Percentiles rank a stretch among this genome's conserved stretches.
Conservation (phyloP, 1,140 invertebrate genomes). For the Triops cancriformis region DNA sequence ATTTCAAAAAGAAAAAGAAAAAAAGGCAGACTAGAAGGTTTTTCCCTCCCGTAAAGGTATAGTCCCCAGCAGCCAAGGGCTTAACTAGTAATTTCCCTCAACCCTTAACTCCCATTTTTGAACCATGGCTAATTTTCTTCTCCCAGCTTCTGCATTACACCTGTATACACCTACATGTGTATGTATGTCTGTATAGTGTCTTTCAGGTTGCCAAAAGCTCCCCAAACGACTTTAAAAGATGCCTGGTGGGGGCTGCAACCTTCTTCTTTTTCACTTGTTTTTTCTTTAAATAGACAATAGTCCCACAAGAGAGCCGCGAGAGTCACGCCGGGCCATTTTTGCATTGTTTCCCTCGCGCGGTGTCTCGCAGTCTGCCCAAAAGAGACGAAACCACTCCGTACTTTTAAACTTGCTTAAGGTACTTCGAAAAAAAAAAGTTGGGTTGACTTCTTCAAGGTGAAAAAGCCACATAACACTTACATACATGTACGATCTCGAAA, state of each 20-base stretch:
- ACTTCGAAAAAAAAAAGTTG: too few species aligned
- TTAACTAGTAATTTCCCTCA: not conserved
- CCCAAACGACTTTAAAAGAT: not conserved
- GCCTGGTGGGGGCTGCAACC: not conserved
- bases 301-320: not conserved
- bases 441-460: not conserved
- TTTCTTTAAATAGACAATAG: not conserved
- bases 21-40: not conserved
- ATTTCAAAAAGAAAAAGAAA: not conserved
- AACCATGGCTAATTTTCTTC: not conserved
- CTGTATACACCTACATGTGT: not conserved
- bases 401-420: too few species aligned
- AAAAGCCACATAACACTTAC: not conserved
- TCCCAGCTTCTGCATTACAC: not conserved
- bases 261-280: not conserved
- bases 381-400: not conserved
- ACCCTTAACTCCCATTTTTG: not conserved
- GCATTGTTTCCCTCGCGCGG: not conserved
- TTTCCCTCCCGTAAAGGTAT: not conserved
- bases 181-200: not conserved
- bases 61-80: not conserved
- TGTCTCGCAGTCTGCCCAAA: not conserved
- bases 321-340: slow-evolving; percentile 9
- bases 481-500: not conserved
- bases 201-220: not conserved